phyloP scores from a whole-genome alignment of 2,888 invertebrate species.

The Platynereis dumerilii region DNA sequence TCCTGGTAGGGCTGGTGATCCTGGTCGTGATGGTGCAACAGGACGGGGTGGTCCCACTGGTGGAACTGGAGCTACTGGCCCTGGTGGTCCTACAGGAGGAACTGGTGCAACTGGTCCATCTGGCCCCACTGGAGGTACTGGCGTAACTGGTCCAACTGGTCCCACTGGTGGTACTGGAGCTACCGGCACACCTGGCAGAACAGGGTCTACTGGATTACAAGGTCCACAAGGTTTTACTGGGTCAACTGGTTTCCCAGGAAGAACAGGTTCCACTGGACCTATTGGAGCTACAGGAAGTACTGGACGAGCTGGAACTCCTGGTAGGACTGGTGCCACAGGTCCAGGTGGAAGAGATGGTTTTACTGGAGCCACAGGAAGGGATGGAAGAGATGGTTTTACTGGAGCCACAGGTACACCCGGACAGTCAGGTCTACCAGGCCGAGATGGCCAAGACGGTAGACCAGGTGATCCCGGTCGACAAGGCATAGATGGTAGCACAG shows the following conservation, averaged over 20 bases:
- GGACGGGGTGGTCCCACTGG: constrained; percentile 2
- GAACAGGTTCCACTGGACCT: constrained; percentile 17
- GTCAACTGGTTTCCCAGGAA: constrained; percentile 10
- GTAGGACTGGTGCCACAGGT: constrained; percentile 14
- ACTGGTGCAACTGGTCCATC: constrained; percentile 22
- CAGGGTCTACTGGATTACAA: constrained; percentile 8
- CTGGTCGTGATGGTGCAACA: constrained; percentile 28
- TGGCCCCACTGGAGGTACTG: constrained; percentile 22
- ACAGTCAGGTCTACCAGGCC: constrained; percentile 16
- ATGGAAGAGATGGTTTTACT: constrained; percentile 13
- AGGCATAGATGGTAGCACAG: constrained; percentile 13
- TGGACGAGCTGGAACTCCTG: constrained; percentile 10
- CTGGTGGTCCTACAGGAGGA: constrained; percentile 16
- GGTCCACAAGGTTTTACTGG: constrained; percentile 12
- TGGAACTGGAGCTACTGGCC: not conserved
- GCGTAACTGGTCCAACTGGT: constrained; percentile 17
- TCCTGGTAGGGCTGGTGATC: constrained; percentile 24
- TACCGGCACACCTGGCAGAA: constrained; percentile 8
- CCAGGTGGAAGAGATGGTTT: constrained; percentile 9
- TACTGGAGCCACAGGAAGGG: constrained; percentile 9
- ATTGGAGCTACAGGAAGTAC: constrained; percentile 20
- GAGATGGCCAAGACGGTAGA: constrained; percentile 19
- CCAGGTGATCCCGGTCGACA: constrained; percentile 10
- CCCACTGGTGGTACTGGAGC: constrained; percentile 22
- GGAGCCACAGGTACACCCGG: constrained; percentile 17